Evolutionary conservation across 2,888 invertebrate species (phyloP).

Genomic region (Octodonta nipae): DNA sequence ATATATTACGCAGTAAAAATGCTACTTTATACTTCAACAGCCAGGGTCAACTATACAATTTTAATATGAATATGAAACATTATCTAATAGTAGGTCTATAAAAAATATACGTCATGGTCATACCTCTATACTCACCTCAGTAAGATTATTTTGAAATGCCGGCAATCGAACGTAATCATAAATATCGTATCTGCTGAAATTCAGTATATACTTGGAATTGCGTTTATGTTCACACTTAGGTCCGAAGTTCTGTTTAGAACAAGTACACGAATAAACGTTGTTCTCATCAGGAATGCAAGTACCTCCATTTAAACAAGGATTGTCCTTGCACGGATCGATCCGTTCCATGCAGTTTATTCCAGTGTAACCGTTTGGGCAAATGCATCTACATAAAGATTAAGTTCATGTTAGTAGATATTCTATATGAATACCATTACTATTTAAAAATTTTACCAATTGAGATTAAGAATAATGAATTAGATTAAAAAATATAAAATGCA

Average conservation of each 20-base stretch:
- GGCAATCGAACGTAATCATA: constrained; percentile 44
- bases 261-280: constrained; percentile 36
- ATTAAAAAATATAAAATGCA: too few relatives aligned
- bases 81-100: too few relatives aligned
- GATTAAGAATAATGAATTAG: too few relatives aligned
- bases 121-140: constrained; percentile 36
- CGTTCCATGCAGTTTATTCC: constrained; percentile 38
- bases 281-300: constrained; percentile 34
- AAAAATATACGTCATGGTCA: too few relatives aligned
- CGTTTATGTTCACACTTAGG: constrained; percentile 37
- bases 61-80: too few relatives aligned
- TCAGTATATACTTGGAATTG: constrained; percentile 41
- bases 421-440: constrained; percentile 5
- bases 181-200: constrained; percentile 43
- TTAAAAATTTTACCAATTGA: too few relatives aligned
- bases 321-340: constrained; percentile 37
- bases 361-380: constrained; percentile 42
- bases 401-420: background rate
- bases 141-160: constrained; percentile 37
- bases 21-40: too few relatives aligned
- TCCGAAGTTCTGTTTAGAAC: constrained; percentile 39
- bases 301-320: constrained; percentile 33
- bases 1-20: too few relatives aligned
- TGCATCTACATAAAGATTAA: constrained; percentile 34
- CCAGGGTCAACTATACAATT: too few relatives aligned